Base-by-base conservation (phyloP, 64 coral and sea anemone species). In the Montipora efflorescens region DNA sequence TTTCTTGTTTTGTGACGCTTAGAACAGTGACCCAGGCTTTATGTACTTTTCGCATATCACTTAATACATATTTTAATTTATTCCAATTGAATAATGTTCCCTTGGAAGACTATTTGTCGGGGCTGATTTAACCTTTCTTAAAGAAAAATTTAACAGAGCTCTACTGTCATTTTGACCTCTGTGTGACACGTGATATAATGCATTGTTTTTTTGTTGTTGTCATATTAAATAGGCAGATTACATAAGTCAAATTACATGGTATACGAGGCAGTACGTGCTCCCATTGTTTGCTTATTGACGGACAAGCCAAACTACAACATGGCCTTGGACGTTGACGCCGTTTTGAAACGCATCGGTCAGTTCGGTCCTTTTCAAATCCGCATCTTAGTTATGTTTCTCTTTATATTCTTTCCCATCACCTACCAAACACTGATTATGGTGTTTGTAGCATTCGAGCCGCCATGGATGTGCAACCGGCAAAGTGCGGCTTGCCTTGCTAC, bases 401-500 rank as follows among this genome's bases (percentile, higher is more conserved):
- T 64, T 64, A 64, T 64, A 14, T 93, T 98, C 36, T 94, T 98
- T 21, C 87, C 97, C 12, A 75, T 84, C 4, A 98, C 97, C 9
- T 98, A 95, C 73, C 97, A 95, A 93, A 91, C 94, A 0, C 75
- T 98, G 4, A 95, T 93, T 59, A 98, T 98, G 97, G 82, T 93
- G 28, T 98, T 98, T n/a, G 83, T 80, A 18, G 97, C 94, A 44
- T 95, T 87, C 25, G 97, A 98, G 19, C 94, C 97, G 7, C 94
- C 97, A 3, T 98, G 97, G 97, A 94, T 95, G 84, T 98, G 97
- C 18, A 57, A 88, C 6, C 15, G 47, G 2, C 87, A 94, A 47
- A 95, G 91, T 16, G 87, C 57, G 6, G 74, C 76, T 5, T 98
- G 97, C 53, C 61, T 64, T 16, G 61, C 61, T 4, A 23, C 87